A percentile compares a stretch with the other conserved stretches of the same genome.
Conservation (phyloP, 1,140 invertebrate genomes). For the Mycetomoellerius zeteki region DNA sequence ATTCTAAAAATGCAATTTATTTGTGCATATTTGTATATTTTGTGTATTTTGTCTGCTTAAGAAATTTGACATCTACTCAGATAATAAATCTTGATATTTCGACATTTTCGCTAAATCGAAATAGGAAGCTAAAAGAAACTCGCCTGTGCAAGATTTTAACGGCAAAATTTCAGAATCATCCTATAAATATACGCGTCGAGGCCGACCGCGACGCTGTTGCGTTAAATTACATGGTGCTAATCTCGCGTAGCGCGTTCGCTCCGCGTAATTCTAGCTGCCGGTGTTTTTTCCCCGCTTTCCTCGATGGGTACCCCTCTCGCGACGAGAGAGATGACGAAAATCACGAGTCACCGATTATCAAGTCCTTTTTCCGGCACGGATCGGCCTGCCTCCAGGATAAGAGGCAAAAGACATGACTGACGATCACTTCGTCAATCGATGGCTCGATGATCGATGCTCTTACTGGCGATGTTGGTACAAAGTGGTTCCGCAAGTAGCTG, state of each 20-base stretch:
- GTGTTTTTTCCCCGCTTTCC: constrained; percentile 29
- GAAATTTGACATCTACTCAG: too few species aligned
- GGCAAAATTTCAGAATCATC: constrained; percentile 8
- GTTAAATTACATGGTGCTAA: constrained; percentile 74
- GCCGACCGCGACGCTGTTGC: constrained; percentile 40
- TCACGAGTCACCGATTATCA: constrained; percentile 51
- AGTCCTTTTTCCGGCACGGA: not conserved
- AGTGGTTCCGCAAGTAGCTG: constrained; percentile 25
- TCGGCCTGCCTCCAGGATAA: not conserved
- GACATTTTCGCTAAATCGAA: not conserved
- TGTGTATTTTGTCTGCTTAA: too few species aligned
- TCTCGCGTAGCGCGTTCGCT: constrained; percentile 42
- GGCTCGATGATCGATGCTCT: constrained; percentile 23
- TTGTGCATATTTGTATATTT: too few species aligned
- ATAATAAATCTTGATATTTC: not conserved
- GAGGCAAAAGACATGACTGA: constrained; percentile 10
- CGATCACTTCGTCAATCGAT: constrained; percentile 17
- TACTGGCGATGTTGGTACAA: not conserved
- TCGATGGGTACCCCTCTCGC: constrained; percentile 19
- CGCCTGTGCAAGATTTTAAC: not conserved
- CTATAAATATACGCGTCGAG: constrained; percentile 24
- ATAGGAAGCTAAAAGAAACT: not conserved
- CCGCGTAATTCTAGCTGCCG: constrained; percentile 50
- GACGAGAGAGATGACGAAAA: constrained; percentile 22
- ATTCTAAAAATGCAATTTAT: too few species aligned